Percentiles rank a stretch among this genome's conserved stretches.
phyloP scores from a whole-genome alignment of 2,113 vertebrate species.

The Nyctibius bracteatus region DNA sequence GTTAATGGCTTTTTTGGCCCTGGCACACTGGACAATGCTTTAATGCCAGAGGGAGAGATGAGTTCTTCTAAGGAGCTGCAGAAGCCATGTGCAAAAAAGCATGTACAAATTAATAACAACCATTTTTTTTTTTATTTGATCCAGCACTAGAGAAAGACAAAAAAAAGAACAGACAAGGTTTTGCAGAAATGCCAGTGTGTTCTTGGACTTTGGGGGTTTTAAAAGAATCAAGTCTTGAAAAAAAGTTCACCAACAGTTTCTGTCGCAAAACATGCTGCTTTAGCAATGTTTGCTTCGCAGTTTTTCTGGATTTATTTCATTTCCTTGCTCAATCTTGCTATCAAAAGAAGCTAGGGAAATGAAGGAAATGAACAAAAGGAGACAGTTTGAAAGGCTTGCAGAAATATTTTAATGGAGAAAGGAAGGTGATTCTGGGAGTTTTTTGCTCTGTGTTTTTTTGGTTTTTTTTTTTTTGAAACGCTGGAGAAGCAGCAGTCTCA shows the following conservation, averaged over 20 bases:
- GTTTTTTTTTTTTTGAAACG: not conserved
- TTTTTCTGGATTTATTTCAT: not conserved
- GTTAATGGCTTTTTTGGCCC: not conserved
- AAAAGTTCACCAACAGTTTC: not conserved
- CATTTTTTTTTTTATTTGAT: not conserved
- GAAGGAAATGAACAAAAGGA: not conserved
- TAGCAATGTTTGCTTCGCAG: not conserved
- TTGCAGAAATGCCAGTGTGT: not conserved
- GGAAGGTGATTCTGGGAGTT: not conserved
- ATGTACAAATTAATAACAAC: not conserved
- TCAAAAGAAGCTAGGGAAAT: not conserved
- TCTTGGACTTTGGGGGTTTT: not conserved
- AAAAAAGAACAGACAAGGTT: not conserved
- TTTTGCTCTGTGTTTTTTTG: fast-evolving
- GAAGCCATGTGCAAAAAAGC: not conserved
- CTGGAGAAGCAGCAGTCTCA: not conserved
- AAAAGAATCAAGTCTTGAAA: not conserved
- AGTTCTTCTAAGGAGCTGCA: not conserved
- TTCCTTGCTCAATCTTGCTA: not conserved
- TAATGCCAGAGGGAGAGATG: not conserved
- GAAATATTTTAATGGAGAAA: not conserved
- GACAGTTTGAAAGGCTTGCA: not conserved
- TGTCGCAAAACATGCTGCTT: not conserved
- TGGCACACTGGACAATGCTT: not conserved
- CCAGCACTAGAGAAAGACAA: not conserved